Evolutionary conservation across 2,113 vertebrate genomes (phyloP), one percentile per base, ranked within the genome.

Genomic region (Cichladusa arquata): DNA sequence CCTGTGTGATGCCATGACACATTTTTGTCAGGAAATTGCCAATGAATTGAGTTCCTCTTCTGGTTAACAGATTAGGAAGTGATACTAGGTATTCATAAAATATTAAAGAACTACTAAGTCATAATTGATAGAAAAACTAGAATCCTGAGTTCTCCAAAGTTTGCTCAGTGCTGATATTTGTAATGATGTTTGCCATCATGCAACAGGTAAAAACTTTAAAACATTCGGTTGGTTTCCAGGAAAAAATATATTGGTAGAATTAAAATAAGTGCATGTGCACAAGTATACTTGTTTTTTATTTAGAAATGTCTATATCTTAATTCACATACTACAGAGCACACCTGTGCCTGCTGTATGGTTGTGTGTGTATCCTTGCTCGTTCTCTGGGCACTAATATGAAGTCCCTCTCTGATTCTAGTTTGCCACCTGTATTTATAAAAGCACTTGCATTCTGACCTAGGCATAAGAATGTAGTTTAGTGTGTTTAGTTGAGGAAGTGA

Each of bases 261-360:
- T 62, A 58, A 81, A 91, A 23, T 3, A 45, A 54, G 11, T 33
- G 5, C 33, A 33, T 47, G 8, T 61, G 25, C 33, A 50, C 22
- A 36, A 25, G 4, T 38, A 1, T 66, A 4, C 2, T 60, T 88
- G 8, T 50, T 78, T 15, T 13, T 6, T 11, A 28, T 14, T 15
- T 9, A n/a, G 5, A 29, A 25, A 19, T 47, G 22, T 17, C 22
- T 56, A 1, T 25, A 5, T 40, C 11, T 17, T 26, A 31, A 44
- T 14, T 26, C 6, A 18, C 14, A 54, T 5, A 5, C 11, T 11
- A 3, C 10, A 36, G 82, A 88, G 31, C 24, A 16, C 62, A 12
- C 22, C 9, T 62, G 14, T 50, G 8, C 33, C 8, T 33, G 4
- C 33, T 38, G 0, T 7, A 2, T 12, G 25, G 19, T 0, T 36